phyloP scores from a whole-genome alignment of 23 tunicate genomes.

The Halocynthia aurantium region DNA sequence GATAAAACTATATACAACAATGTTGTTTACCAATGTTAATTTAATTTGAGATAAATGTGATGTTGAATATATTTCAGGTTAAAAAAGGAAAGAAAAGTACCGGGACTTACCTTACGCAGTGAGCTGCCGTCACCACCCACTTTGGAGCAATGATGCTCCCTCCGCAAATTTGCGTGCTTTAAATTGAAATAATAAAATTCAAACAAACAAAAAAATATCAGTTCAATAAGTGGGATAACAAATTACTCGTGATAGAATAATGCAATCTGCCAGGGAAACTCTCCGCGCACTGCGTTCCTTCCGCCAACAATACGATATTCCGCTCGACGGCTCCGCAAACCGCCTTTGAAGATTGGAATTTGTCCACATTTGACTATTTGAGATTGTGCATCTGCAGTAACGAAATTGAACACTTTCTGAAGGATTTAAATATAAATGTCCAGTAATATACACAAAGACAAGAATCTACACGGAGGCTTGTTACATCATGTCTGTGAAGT shows the following conservation, averaged over 20 bases:
- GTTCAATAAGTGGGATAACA: not conserved
- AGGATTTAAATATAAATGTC: too few relatives aligned
- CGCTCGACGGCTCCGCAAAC: not conserved
- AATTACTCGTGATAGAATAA: slow-evolving; percentile 7
- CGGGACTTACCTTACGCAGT: slow-evolving; percentile 15
- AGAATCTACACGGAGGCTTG: too few relatives aligned
- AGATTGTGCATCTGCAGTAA: too few relatives aligned
- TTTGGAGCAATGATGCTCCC: slow-evolving; percentile 11
- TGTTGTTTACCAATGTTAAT: too few relatives aligned
- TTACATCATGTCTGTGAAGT: too few relatives aligned
- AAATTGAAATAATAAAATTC: not conserved
- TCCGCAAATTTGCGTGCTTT: slow-evolving; percentile 4
- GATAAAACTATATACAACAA: not conserved
- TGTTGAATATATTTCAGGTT: not conserved
- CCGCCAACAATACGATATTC: slow-evolving; percentile 11
- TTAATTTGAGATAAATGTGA: not conserved
- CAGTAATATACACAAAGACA: too few relatives aligned
- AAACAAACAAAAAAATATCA: too few relatives aligned
- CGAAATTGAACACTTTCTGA: too few relatives aligned
- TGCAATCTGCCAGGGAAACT: slow-evolving; percentile 12
- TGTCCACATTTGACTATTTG: slow-evolving; percentile 1
- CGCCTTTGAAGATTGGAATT: not conserved
- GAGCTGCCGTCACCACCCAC: slow-evolving; percentile 5
- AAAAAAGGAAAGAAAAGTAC: not conserved
- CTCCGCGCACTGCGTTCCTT: slow-evolving; percentile 1